A percentile compares a stretch with the other conserved stretches of the same genome.
Conservation (phyloP, 2,797 vertebrate species). For the Tinamus major region DNA sequence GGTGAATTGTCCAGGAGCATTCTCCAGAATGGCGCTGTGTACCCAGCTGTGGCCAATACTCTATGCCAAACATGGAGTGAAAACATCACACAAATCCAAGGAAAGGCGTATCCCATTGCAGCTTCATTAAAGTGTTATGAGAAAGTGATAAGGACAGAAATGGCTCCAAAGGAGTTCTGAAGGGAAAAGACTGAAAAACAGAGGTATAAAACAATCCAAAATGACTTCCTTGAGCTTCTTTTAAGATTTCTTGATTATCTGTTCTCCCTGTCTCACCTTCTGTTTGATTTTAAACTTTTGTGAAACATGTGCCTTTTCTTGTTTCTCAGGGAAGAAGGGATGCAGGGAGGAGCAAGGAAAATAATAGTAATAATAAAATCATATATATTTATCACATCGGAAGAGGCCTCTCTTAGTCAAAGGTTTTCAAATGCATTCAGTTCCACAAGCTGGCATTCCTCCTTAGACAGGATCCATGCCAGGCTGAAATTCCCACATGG, state of each 20-base stretch:
- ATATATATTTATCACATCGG: neutral
- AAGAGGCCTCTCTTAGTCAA: fast-evolving
- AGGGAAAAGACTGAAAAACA: neutral
- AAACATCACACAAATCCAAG: neutral
- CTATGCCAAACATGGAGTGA: neutral
- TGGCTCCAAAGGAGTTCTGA: neutral
- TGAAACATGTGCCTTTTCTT: neutral
- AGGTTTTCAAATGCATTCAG: neutral
- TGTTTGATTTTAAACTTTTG: neutral
- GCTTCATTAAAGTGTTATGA: neutral
- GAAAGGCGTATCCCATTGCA: neutral
- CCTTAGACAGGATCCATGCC: neutral
- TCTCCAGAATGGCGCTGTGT: neutral
- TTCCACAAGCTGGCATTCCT: neutral
- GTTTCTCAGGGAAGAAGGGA: neutral
- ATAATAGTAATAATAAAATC: neutral
- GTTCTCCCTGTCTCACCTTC: neutral
- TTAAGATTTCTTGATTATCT: neutral
- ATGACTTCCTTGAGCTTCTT: neutral
- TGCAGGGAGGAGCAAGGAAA: neutral
- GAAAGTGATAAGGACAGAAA: neutral
- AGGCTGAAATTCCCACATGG: neutral
- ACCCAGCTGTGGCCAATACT: fast-evolving
- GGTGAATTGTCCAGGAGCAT: neutral
- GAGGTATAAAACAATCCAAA: neutral